phyloP scores from a whole-genome alignment of 2,888 invertebrate genomes.

The Andrena minutula region DNA sequence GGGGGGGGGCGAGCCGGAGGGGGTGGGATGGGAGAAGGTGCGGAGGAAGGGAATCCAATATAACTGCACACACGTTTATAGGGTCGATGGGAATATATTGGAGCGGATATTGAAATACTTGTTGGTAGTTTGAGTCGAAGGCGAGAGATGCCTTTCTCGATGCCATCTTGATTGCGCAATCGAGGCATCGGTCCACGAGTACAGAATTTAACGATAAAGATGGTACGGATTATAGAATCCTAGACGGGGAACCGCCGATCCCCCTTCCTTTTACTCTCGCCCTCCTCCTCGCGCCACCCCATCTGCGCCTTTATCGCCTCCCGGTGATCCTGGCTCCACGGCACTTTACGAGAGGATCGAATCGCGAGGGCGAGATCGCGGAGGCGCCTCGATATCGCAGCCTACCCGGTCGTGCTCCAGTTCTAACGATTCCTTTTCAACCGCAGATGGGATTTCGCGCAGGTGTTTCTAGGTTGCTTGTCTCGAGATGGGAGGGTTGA shows the following conservation, averaged over 20 bases:
- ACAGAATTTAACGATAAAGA: conserved; percentile 81
- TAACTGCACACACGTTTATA: conserved; percentile 83
- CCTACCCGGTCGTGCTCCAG: not conserved
- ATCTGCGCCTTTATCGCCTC: conserved; percentile 21
- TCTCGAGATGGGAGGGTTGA: too few species aligned
- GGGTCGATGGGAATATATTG: conserved; percentile 83
- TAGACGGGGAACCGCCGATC: conserved; percentile 47
- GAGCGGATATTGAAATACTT: conserved; percentile 84
- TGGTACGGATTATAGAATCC: conserved; percentile 76
- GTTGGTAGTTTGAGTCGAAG: conserved; percentile 84
- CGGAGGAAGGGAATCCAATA: conserved; percentile 80
- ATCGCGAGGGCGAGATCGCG: conserved; percentile 16
- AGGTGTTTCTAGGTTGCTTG: too few species aligned
- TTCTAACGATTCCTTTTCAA: not conserved
- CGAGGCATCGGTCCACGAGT: conserved; percentile 76
- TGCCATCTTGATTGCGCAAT: conserved; percentile 84
- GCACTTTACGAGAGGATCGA: conserved; percentile 40
- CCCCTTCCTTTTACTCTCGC: not conserved
- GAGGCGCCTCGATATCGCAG: not conserved
- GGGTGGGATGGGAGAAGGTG: conserved; percentile 68
- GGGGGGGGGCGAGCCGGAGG: conserved; percentile 46
- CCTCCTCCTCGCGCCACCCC: not conserved
- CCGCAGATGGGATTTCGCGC: too few species aligned
- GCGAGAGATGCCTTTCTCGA: conserved; percentile 83
- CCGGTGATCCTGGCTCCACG: not conserved